phyloP scores from a whole-genome alignment of 2,888 invertebrate species.

The Rhodophaea formosa region DNA sequence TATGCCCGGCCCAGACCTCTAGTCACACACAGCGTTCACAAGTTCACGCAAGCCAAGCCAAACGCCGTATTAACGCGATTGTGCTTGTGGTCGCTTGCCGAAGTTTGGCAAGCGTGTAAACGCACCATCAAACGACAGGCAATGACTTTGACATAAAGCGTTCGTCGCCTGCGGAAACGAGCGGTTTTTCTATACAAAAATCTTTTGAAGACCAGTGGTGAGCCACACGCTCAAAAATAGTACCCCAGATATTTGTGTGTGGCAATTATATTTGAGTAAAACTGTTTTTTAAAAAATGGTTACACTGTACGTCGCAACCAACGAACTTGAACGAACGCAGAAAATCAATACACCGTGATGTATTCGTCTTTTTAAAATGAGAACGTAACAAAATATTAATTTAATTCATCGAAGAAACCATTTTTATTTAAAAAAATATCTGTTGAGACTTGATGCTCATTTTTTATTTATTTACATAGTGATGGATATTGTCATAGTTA shows the following conservation, averaged over 20 bases:
- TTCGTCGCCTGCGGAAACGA: background rate
- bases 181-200: background rate
- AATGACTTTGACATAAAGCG: too few relatives aligned
- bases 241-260: too few relatives aligned
- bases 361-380: constrained; percentile 79
- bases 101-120: too few relatives aligned
- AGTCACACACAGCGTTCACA: too few relatives aligned
- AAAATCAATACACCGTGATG: constrained; percentile 79
- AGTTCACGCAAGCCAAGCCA: too few relatives aligned
- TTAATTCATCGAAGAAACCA: constrained; percentile 72
- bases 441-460: constrained; percentile 78
- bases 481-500: constrained; percentile 79
- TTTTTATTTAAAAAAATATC: constrained; percentile 73
- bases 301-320: constrained; percentile 19
- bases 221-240: too few relatives aligned
- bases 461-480: constrained; percentile 81
- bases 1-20: too few relatives aligned
- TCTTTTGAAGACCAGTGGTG: too few relatives aligned
- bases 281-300: constrained; percentile 15
- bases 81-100: too few relatives aligned
- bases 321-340: constrained; percentile 45
- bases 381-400: constrained; percentile 78
- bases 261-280: too few relatives aligned
- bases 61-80: too few relatives aligned
- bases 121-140: too few relatives aligned